Percentiles rank a stretch among this genome's conserved stretches.
These are phyloP conservation scores for Corythornis vintsioides DNA, from an alignment of 2,113 vertebrate genomes.

Conservation along the genomic window DNA sequence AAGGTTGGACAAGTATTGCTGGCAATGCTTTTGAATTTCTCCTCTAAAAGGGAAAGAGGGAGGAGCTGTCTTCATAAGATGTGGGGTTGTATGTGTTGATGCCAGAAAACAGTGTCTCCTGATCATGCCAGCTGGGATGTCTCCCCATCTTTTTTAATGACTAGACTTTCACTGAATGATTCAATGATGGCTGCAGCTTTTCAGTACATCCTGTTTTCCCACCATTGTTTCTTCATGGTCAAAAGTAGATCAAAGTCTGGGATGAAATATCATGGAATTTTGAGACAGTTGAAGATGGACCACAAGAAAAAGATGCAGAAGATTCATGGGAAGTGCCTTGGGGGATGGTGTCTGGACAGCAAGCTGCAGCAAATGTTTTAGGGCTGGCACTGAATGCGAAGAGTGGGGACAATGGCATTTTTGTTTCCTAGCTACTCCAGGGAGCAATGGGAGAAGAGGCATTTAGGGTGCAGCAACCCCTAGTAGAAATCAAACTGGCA, in stretches of 20 bases:
- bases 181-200: neutral
- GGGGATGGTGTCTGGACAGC: neutral
- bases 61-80: neutral
- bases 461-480: neutral
- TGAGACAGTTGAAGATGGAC: neutral
- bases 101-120: rapidly evolving
- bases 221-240: neutral
- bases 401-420: neutral
- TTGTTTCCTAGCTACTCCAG: neutral
- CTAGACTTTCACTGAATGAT: neutral
- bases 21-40: neutral
- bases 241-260: slow-evolving; percentile 5
- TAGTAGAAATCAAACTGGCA: neutral
- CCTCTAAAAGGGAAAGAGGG: neutral
- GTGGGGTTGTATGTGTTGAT: neutral
- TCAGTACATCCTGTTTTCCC: neutral
- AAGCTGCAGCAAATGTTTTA: neutral
- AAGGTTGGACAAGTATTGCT: neutral
- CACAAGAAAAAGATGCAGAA: neutral
- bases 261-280: neutral
- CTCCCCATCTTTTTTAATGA: neutral
- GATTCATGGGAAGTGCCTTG: neutral
- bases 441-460: neutral
- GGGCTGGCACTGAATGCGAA: neutral
- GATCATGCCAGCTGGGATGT: neutral